phyloP scores from a whole-genome alignment of 1,140 invertebrate species.

The Drosophila ironensis region DNA sequence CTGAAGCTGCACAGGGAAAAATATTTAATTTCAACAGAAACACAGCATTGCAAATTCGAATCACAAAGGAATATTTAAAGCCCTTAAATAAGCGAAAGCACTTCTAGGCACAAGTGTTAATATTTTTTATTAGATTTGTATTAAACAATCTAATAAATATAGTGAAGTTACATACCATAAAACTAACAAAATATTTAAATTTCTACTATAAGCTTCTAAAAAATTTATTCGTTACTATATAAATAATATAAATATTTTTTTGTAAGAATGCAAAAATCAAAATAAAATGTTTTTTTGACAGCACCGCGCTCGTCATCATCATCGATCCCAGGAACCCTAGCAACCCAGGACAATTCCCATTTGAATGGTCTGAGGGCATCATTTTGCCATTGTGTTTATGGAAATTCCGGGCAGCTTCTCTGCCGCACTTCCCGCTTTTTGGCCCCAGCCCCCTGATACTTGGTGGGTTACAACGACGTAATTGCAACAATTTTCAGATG shows the following conservation, averaged over 20 bases:
- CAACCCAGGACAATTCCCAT: constrained; percentile 4
- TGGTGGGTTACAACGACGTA: constrained; percentile 54
- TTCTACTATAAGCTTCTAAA: no score
- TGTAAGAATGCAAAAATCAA: neutral
- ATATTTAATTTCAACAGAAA: no score
- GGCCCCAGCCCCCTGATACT: constrained; percentile 10
- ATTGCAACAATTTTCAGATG: constrained; percentile 69
- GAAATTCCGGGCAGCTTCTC: constrained; percentile 50
- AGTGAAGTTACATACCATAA: no score
- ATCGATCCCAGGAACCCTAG: neutral
- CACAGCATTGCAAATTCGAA: no score
- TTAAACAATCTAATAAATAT: no score
- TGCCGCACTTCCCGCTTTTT: neutral
- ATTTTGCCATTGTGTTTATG: constrained; percentile 71
- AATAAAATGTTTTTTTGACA: neutral
- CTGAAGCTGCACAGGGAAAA: constrained; percentile 18
- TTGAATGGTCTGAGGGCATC: constrained; percentile 50
- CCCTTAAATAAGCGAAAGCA: no score
- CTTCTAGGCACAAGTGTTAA: no score
- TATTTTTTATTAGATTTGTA: no score
- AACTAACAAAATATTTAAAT: no score
- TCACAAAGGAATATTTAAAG: no score
- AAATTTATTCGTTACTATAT: no score
- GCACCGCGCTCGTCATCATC: neutral
- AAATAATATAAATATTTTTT: neutral